Percentiles rank a stretch among this genome's conserved stretches.
phyloP scores from a whole-genome alignment of 2,113 vertebrate genomes.

The Zosterops hypoxanthus region DNA sequence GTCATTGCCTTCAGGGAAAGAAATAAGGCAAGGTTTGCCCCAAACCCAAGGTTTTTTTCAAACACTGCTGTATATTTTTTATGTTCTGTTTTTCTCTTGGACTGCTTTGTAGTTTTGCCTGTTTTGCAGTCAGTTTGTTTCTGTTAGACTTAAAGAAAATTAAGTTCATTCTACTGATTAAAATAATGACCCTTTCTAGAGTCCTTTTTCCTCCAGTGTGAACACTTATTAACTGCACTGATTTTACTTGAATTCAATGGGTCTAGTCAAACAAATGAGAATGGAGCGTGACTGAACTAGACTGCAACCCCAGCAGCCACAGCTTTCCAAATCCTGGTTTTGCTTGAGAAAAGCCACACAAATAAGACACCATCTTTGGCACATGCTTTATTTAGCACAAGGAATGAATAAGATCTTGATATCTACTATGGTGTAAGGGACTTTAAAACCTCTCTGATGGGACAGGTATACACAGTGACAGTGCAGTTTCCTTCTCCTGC shows the following conservation, averaged over 20 bases:
- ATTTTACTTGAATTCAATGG: background rate
- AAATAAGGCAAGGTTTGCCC: background rate
- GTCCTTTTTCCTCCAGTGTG: background rate
- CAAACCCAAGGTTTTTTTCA: background rate
- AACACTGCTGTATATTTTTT: background rate
- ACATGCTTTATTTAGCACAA: background rate
- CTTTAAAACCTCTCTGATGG: background rate
- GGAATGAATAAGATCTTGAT: background rate
- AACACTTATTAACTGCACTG: background rate
- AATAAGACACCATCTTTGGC: background rate
- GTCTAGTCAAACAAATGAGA: background rate
- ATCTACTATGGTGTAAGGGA: background rate
- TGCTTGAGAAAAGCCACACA: background rate
- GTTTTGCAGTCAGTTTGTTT: background rate
- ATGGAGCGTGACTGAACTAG: background rate
- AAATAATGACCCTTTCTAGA: background rate
- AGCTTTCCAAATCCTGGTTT: background rate
- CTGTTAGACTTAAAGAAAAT: background rate
- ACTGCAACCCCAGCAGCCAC: background rate
- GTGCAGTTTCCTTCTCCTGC: background rate
- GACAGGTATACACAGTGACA: background rate
- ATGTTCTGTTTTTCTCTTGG: background rate
- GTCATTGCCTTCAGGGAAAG: background rate
- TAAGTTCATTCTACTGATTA: background rate
- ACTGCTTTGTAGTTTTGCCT: rapidly evolving